Evolutionary conservation across 1,140 invertebrate genomes (phyloP).

Genomic region (Odontomachus brunneus): DNA sequence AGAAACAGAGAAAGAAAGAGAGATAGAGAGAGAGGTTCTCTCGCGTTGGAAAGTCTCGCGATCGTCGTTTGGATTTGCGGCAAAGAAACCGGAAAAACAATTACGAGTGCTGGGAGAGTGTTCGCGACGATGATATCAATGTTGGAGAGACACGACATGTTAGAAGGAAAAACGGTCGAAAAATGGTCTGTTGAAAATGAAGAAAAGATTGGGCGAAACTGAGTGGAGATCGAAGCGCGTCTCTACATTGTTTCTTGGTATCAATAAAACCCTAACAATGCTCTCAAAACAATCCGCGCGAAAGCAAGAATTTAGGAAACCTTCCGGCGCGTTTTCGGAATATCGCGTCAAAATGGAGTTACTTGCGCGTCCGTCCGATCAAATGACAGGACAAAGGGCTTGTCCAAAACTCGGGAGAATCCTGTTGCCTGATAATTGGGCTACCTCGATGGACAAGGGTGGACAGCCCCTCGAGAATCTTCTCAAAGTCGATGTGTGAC

Average conservation of each 20-base stretch:
- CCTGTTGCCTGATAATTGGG: conserved; percentile 63
- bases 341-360: background rate
- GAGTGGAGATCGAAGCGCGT: too few relatives aligned
- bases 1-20: too few relatives aligned
- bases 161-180: background rate
- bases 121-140: background rate
- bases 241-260: background rate
- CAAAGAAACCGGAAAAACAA: background rate
- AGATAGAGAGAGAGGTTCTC: background rate
- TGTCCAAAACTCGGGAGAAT: conserved; percentile 36
- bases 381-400: conserved; percentile 32
- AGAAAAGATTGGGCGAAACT: too few relatives aligned
- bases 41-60: background rate
- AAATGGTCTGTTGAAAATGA: background rate
- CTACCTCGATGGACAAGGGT: conserved; percentile 40
- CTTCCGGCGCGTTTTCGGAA: background rate
- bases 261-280: background rate
- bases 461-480: background rate
- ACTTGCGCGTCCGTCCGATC: background rate
- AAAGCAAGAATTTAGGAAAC: background rate
- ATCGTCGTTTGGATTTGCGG: background rate
- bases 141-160: background rate
- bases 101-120: background rate
- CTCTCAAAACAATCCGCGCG: background rate
- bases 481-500: background rate